Evolutionary conservation across 2,113 vertebrate species (phyloP).

Genomic region (Burhinus oedicnemus): DNA sequence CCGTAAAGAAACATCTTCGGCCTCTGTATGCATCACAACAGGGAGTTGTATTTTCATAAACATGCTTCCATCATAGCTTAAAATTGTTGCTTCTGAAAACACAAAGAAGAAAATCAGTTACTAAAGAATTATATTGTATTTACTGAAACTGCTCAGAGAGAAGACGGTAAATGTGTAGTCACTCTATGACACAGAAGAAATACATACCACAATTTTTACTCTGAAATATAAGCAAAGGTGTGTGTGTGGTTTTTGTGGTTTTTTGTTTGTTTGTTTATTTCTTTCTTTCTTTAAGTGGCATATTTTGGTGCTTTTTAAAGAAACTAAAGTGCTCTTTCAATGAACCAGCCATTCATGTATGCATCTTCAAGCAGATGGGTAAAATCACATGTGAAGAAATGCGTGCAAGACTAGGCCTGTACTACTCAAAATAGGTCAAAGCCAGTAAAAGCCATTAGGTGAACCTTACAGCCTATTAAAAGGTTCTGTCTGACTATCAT

Average conservation of each 20-base stretch:
- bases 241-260: not conserved
- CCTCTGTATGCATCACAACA: slow-evolving; percentile 96
- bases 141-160: not conserved
- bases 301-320: not conserved
- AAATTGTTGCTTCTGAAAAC: slow-evolving; percentile 89
- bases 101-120: not conserved
- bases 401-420: not conserved
- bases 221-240: not conserved
- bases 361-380: not conserved
- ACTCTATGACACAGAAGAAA: not conserved
- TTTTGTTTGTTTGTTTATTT: no score
- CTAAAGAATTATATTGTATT: not conserved
- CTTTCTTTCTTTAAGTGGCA: not conserved
- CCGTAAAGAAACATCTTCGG: slow-evolving; percentile 92
- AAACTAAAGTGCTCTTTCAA: not conserved
- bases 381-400: not conserved
- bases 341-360: fast-evolving
- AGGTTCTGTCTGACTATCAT: not conserved
- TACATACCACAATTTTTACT: not conserved
- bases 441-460: not conserved
- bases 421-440: not conserved
- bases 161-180: not conserved
- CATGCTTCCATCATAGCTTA: slow-evolving; percentile 98
- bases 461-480: not conserved
- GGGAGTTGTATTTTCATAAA: slow-evolving; percentile 99